Percentiles rank a stretch among this genome's conserved stretches.
Conservation (phyloP, 1,140 invertebrate species). For the Elysia chlorotica region DNA sequence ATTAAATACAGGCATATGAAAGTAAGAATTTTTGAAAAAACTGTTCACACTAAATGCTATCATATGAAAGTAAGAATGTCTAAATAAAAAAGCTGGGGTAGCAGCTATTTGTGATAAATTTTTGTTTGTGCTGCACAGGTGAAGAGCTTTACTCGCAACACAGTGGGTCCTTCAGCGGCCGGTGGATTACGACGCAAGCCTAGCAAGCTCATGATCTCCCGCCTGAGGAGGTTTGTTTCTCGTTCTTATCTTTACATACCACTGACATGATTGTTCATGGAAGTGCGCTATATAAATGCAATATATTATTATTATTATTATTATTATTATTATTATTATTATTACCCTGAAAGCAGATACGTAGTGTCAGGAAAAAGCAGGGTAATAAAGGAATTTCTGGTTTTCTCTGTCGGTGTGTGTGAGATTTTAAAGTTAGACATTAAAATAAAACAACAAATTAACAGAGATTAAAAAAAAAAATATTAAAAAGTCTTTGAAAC, state of each 20-base stretch:
- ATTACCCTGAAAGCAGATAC: not conserved
- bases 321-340: not conserved
- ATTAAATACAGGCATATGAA: no score
- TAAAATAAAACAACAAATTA: no score
- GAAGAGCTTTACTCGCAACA: conserved; percentile 54
- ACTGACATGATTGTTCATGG: not conserved
- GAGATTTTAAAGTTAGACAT: not conserved
- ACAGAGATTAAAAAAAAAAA: not conserved
- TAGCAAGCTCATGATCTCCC: conserved; percentile 16
- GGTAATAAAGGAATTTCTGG: not conserved
- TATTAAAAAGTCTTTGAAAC: not conserved
- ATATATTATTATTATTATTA: not conserved
- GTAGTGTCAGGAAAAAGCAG: not conserved
- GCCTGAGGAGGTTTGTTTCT: conserved; percentile 26
- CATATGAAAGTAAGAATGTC: not conserved
- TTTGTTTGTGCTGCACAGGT: conserved; percentile 35
- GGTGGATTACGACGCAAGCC: conserved; percentile 15
- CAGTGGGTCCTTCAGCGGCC: conserved; percentile 30
- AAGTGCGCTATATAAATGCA: not conserved
- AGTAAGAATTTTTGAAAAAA: no score
- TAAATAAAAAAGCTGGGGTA: not conserved
- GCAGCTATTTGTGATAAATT: not conserved
- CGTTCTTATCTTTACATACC: not conserved
- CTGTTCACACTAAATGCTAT: not conserved
- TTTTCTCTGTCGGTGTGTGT: not conserved